Base-by-base conservation (phyloP, 2,797 vertebrate species). In the Cuniculus paca region DNA sequence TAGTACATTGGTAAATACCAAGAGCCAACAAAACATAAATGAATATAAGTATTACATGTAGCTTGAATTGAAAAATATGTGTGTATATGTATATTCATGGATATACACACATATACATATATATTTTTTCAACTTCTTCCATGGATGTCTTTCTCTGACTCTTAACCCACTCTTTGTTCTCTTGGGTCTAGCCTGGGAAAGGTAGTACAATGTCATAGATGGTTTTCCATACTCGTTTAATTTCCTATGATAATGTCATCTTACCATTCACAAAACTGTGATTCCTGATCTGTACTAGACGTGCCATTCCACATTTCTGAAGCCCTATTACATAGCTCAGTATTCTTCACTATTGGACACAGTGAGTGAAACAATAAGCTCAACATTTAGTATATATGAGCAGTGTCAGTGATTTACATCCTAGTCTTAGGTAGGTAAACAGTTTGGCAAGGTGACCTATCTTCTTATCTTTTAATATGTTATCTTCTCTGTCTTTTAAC, bases 1-100 rank as follows among this genome's bases (percentile, higher is more conserved):
- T 72, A 88, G 34, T 74, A 58, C 0, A 34, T 74, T 70, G 56
- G 61, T 50, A 84, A 54, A 70, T 77, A 60, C 42, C 13, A 36
- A 83, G 45, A 77, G 28, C 68, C 24, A 75, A 58, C 14, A 94
- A 88, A 92, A 90, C 74, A 6, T 10, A 81, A 91, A 74, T 52
- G 26, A 70, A 87, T 80, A 34, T 5, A 90, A 78, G 6, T 54
- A 39, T 85, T 50, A 83, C 28, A n/a, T 61, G 13, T 48, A 42
- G 10, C 24, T 78, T 92, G 65, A 56, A 12, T n/a, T 78, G 58
- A 52, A 79, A 88, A 14, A 13, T 56, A 0, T 52, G 60, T 7
- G 7, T 77, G 36, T 39, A 72, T 12, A 42, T 36, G 42, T 34
- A 50, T 77, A 34, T 3, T 50, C 20, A 50, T 50, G 31, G 45